phyloP scores from a whole-genome alignment of 2,888 invertebrate genomes.

The Plutella xylostella region DNA sequence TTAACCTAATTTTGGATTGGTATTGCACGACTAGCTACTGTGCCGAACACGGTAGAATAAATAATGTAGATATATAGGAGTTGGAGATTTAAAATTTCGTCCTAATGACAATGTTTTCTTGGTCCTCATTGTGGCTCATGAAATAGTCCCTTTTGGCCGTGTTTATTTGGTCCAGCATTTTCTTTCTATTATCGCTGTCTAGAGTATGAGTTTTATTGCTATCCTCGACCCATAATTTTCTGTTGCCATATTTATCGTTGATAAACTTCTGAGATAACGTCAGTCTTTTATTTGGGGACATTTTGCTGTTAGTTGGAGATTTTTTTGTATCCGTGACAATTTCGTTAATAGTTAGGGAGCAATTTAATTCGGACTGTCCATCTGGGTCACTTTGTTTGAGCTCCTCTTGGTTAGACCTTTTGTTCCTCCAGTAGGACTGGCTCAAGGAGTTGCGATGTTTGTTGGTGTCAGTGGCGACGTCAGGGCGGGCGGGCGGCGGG shows the following conservation, averaged over 20 bases:
- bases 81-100: conserved; percentile 27
- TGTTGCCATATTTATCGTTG: conserved; percentile 64
- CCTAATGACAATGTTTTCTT: conserved; percentile 33
- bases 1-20: conserved; percentile 42
- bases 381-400: conserved; percentile 46
- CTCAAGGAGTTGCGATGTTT: conserved; percentile 58
- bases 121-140: conserved; percentile 37
- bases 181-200: conserved; percentile 49
- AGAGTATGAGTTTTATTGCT: conserved; percentile 37
- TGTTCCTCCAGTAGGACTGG: conserved; percentile 63
- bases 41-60: conserved; percentile 13
- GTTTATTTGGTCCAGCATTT: conserved; percentile 47
- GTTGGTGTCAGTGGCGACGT: conserved; percentile 46
- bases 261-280: conserved; percentile 65
- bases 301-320: conserved; percentile 34
- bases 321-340: conserved; percentile 35
- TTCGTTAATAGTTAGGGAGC: neutral
- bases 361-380: conserved; percentile 46
- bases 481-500: conserved; percentile 47
- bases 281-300: conserved; percentile 45
- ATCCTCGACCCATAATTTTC: conserved; percentile 59
- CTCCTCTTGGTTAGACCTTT: conserved; percentile 53
- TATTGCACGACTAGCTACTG: conserved; percentile 40
- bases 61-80: no score
- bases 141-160: conserved; percentile 44